Percentiles rank a stretch among this genome's conserved stretches.
These are phyloP conservation scores for Paradoxurus hermaphroditus DNA, from an alignment of 2,113 vertebrate genomes.

Conservation along the genomic window DNA sequence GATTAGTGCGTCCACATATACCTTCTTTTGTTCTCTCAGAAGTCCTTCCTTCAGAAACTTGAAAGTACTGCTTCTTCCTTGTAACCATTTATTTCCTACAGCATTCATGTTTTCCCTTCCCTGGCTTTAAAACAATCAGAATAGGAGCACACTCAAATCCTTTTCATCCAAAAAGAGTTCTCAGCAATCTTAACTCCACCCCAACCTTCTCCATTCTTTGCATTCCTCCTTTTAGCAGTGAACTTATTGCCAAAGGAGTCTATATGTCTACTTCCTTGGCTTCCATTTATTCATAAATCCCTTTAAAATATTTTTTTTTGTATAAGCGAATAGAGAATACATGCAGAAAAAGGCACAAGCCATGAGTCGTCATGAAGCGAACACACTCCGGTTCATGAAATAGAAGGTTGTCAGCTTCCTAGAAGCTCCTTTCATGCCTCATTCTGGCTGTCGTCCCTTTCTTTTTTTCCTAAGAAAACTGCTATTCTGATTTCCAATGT, in stretches of 20 bases:
- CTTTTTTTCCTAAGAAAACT: not conserved
- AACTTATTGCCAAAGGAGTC: not conserved
- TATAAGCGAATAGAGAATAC: not conserved
- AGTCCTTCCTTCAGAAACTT: not conserved
- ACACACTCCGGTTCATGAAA: not conserved
- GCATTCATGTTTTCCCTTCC: not conserved
- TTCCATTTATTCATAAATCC: not conserved
- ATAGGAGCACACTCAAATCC: not conserved
- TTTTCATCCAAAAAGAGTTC: not conserved
- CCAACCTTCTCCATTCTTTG: not conserved
- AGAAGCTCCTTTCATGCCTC: not conserved
- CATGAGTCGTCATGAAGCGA: not conserved
- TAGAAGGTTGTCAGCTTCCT: not conserved
- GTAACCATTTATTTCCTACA: not conserved
- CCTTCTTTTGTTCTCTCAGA: not conserved
- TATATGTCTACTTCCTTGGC: not conserved
- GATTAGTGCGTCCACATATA: not conserved
- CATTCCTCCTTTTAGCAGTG: not conserved
- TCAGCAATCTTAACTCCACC: not conserved
- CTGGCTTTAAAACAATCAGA: not conserved
- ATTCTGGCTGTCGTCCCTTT: not conserved
- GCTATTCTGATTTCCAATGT: not conserved
- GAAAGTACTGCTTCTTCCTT: not conserved
- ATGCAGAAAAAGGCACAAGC: not conserved
- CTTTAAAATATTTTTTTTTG: not conserved